Percentiles rank a stretch among this genome's conserved stretches.
These are phyloP conservation scores for Cynopterus sphinx DNA, from an alignment of 2,797 vertebrate genomes.

Conservation along the genomic window DNA sequence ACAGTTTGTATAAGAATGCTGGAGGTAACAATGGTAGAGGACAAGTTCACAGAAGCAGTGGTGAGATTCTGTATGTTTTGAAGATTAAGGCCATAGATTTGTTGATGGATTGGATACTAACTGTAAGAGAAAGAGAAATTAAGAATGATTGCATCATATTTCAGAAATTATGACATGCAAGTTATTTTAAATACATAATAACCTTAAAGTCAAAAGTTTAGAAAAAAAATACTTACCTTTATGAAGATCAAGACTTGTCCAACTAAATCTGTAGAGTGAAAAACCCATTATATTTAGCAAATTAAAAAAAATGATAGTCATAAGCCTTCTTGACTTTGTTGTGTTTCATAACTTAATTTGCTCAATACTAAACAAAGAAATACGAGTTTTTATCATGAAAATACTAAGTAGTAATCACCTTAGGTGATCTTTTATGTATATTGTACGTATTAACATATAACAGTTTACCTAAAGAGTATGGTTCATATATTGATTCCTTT, in stretches of 20 bases:
- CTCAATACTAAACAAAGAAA: constrained; percentile 14
- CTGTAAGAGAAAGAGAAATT: background rate
- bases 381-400: background rate
- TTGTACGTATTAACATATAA: background rate
- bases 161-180: background rate
- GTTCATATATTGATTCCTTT: background rate
- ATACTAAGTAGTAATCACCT: background rate
- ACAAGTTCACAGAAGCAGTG: background rate
- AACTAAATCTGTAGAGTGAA: background rate
- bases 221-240: background rate
- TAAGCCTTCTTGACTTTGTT: background rate
- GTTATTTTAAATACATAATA: background rate
- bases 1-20: background rate
- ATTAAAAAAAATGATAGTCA: constrained; percentile 7
- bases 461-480: background rate
- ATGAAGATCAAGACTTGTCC: background rate
- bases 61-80: background rate
- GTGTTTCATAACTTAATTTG: constrained; percentile 8
- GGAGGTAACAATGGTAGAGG: background rate
- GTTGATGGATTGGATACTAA: background rate
- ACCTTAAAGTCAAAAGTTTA: background rate
- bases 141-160: background rate
- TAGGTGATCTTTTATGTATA: background rate
- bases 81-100: background rate
- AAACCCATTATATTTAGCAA: background rate